phyloP scores from a whole-genome alignment of 2,113 vertebrate genomes.

The human region DNA sequence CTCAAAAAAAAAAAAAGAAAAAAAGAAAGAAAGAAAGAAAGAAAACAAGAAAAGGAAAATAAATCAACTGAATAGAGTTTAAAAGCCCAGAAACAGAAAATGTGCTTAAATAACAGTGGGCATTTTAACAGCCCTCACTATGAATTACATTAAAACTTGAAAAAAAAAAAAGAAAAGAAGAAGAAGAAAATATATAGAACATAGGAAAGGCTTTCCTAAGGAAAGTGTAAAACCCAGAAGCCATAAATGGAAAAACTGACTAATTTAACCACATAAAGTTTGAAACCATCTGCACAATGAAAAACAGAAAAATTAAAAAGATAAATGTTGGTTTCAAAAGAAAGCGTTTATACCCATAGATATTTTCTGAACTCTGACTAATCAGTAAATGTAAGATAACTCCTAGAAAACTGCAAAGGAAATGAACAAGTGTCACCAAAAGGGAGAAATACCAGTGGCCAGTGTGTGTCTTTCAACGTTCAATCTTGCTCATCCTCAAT shows the following conservation, averaged over 20 bases:
- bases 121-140: background rate
- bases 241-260: background rate
- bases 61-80: background rate
- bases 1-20: too few species aligned
- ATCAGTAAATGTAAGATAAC: background rate
- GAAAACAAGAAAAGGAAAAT: background rate
- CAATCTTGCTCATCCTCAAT: background rate
- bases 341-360: background rate
- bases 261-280: background rate
- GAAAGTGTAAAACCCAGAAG: background rate
- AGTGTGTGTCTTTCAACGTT: background rate
- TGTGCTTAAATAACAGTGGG: background rate
- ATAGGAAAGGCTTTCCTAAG: background rate
- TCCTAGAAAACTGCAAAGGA: background rate
- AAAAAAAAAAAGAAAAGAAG: background rate
- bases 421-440: background rate
- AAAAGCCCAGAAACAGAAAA: slow-evolving; percentile 1
- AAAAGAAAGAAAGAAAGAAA: too few species aligned
- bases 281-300: background rate
- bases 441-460: background rate
- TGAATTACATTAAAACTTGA: background rate
- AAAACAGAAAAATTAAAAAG: background rate
- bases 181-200: background rate
- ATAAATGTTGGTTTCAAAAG: background rate
- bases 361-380: background rate